Conservation (phyloP, 2,797 vertebrate species). For the Thamnophis elegans region DNA sequence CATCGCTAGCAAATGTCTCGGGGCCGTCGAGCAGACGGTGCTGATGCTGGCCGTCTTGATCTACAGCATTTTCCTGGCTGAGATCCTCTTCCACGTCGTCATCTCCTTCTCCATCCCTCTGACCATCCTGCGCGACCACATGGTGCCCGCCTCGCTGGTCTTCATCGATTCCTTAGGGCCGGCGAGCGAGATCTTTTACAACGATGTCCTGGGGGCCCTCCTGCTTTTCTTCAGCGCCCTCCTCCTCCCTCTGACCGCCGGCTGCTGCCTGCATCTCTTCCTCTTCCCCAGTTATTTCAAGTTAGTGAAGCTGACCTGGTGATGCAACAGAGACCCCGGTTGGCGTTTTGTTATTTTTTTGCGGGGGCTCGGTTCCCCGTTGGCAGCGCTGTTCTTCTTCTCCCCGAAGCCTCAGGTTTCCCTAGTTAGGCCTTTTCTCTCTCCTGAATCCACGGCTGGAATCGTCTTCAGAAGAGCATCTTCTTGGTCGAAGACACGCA, state of each 20-base stretch:
- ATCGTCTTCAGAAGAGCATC: neutral
- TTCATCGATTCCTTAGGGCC: neutral
- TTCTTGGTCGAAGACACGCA: neutral
- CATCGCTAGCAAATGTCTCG: no score
- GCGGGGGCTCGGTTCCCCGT: neutral
- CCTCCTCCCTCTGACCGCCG: neutral
- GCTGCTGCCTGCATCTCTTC: slow-evolving; percentile 11
- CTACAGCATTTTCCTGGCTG: slow-evolving; percentile 5
- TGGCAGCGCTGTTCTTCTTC: neutral
- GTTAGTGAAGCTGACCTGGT: slow-evolving; percentile 16
- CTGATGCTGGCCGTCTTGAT: neutral
- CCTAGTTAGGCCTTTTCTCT: neutral
- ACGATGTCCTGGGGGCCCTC: neutral
- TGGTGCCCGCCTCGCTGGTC: neutral
- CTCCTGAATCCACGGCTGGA: neutral
- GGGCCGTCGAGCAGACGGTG: neutral
- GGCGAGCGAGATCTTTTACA: neutral
- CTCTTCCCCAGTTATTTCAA: slow-evolving; percentile 24
- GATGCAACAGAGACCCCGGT: neutral
- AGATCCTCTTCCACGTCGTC: slow-evolving; percentile 13
- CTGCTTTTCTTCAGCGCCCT: neutral
- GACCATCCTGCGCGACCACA: neutral
- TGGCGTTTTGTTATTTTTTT: neutral
- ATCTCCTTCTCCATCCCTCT: slow-evolving; percentile 11
- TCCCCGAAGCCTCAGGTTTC: neutral